Evolutionary conservation across 92 coral and sea anemone genomes (phyloP), one percentile per base, ranked within the genome.

Genomic region (Palythoa grandis): DNA sequence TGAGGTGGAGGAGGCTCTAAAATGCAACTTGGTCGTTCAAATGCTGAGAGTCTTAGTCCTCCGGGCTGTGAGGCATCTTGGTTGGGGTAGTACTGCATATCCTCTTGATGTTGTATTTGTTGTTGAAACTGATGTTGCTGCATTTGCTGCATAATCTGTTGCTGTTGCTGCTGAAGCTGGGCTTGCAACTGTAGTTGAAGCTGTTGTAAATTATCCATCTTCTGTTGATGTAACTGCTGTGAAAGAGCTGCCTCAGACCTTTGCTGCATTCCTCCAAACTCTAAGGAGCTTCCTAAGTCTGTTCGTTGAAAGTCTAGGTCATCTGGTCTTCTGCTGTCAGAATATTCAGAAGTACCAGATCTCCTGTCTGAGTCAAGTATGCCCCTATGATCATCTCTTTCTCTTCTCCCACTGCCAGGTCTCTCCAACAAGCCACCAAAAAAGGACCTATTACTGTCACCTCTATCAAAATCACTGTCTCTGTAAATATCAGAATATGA

Each of bases 1-100:
- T 87, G 90, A 23, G 89, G 88, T 24, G 89, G 86, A 25, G 95
- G 95, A 50, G 95, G 94, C 38, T 92, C 95, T 14, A 94, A 74
- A 35, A 86, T 79, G 72, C 92, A 92, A 82, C 91, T 72, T 38
- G 91, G 88, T 61, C 88, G 70, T 19, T 87, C 77, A 38, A 78
- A 37, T 15, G 91, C 92, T 23, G 83, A 83, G 47, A 83, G 89
- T 10, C 89, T 87, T 13, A 83, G 65, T 19, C 85, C 74, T 63
- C 39, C 50, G 0, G 58, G 78, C 53, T 89, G 74, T n/a, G 86
- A 43, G 48, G 23, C 15, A 16, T 90, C 88, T 52, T 48, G 85
- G 54, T 83, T 84, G 23, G 52, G 52, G 40, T 67, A 85, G 11
- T 35, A 54, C 1, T 68, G 19, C 22, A 24, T 29, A 25, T 70